Conservation (phyloP, 2,888 invertebrate species). For the Agriopis aurantiaria region DNA sequence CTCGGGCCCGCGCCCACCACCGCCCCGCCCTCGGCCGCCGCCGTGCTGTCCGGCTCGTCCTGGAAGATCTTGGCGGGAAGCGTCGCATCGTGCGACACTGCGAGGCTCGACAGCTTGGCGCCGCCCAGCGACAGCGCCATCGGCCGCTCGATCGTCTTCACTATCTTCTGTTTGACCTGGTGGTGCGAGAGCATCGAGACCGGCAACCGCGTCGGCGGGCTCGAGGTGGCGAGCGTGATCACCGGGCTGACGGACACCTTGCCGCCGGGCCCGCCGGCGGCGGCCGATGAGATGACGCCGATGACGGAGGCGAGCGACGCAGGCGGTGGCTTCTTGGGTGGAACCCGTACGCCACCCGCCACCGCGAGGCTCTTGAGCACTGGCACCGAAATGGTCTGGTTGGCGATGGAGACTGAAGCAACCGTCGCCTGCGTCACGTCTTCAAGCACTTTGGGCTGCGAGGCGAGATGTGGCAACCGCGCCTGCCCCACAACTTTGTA, state of each 20-base stretch:
- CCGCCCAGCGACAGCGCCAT: slow-evolving; percentile 82
- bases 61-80: slow-evolving; percentile 89
- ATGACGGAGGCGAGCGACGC: slow-evolving; percentile 81
- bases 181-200: slow-evolving; percentile 80
- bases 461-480: slow-evolving; percentile 66
- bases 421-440: slow-evolving; percentile 87
- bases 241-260: slow-evolving; percentile 75
- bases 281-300: slow-evolving; percentile 80
- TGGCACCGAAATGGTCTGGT: slow-evolving; percentile 83
- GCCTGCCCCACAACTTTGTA: slow-evolving; percentile 77
- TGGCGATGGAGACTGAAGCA: slow-evolving; percentile 83
- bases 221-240: slow-evolving; percentile 73
- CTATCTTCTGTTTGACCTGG: slow-evolving; percentile 83
- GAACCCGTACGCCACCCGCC: slow-evolving; percentile 59
- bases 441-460: slow-evolving; percentile 81
- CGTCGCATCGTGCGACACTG: slow-evolving; percentile 86
- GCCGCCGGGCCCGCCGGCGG: slow-evolving; percentile 61
- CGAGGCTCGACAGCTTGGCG: slow-evolving; percentile 85
- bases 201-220: slow-evolving; percentile 71
- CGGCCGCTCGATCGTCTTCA: slow-evolving; percentile 82
- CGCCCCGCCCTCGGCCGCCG: slow-evolving; percentile 53
- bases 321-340: slow-evolving; percentile 59
- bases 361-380: slow-evolving; percentile 79
- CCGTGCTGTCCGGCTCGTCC: slow-evolving; percentile 87
- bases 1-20: slow-evolving; percentile 53